Conservation (phyloP, 1,140 invertebrate genomes). For the Drosophila miranda region DNA sequence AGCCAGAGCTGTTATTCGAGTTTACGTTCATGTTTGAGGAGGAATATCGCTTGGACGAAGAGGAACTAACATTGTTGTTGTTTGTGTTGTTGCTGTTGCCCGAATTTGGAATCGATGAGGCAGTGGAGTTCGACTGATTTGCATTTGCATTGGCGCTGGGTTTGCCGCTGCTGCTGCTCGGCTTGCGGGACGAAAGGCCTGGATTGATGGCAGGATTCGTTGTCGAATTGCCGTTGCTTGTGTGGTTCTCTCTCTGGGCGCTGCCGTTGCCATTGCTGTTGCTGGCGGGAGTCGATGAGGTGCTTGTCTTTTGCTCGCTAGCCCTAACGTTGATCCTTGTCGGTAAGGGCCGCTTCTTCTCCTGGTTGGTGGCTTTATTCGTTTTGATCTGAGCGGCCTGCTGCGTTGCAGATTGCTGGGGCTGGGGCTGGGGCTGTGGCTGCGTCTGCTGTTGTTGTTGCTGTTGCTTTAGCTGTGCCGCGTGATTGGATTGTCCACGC, state of each 20-base stretch:
- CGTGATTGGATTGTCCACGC: conserved; percentile 49
- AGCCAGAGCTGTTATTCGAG: conserved; percentile 62
- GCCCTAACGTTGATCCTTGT: conserved; percentile 36
- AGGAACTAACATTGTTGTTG: conserved; percentile 71
- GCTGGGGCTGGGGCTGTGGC: conserved; percentile 15
- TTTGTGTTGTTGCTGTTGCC: conserved; percentile 41
- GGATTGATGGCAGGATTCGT: conserved; percentile 11
- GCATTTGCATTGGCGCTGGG: conserved; percentile 30
- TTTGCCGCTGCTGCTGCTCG: conserved; percentile 6
- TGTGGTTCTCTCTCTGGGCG: conserved; percentile 7
- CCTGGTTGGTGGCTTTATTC: conserved; percentile 29
- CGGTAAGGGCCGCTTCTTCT: conserved; percentile 53
- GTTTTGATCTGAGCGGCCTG: conserved; percentile 33
- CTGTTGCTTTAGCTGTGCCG: conserved; percentile 26
- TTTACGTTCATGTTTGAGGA: conserved; percentile 64
- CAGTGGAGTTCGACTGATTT: conserved; percentile 57
- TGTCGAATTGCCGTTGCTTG: conserved; percentile 22
- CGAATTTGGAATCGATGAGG: conserved; percentile 4
- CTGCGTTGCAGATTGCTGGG: conserved; percentile 20
- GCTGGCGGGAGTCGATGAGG: conserved; percentile 5
- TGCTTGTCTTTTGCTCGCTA: conserved; percentile 18
- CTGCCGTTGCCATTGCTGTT: conserved; percentile 19
- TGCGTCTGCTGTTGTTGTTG: conserved; percentile 25
- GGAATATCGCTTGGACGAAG: conserved; percentile 79
- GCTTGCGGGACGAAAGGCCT: conserved; percentile 43